A percentile compares a stretch with the other conserved stretches of the same genome.
These are phyloP conservation scores for Varanus salvator DNA, from an alignment of 2,113 vertebrate species.

Conservation along the genomic window DNA sequence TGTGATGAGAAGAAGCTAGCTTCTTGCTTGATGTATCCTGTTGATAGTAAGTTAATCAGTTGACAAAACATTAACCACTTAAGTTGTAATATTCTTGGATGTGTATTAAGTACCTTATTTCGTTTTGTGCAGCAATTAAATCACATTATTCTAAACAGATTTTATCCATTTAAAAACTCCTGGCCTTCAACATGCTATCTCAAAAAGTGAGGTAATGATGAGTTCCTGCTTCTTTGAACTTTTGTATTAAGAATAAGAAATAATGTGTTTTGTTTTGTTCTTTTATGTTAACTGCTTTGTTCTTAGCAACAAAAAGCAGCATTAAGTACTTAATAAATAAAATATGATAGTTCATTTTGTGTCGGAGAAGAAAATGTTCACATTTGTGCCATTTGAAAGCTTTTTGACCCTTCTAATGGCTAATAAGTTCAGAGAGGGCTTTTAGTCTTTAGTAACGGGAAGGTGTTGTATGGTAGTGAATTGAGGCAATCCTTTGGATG, in stretches of 20 bases:
- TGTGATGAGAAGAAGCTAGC: not conserved
- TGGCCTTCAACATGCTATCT: not conserved
- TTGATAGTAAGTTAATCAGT: not conserved
- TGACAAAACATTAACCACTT: not conserved
- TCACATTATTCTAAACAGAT: not conserved
- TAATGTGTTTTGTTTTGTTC: not conserved
- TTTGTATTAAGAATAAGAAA: not conserved
- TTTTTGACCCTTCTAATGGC: not conserved
- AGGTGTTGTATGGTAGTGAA: no score
- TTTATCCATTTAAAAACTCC: not conserved
- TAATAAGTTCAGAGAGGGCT: not conserved
- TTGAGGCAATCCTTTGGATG: not conserved
- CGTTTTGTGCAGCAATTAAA: not conserved
- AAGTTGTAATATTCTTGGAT: not conserved
- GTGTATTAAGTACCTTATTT: not conserved
- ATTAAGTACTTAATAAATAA: not conserved
- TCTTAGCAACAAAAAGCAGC: not conserved
- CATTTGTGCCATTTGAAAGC: not conserved
- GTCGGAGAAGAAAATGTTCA: not conserved
- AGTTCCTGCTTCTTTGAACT: not conserved
- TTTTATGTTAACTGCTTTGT: not conserved
- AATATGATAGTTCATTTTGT: not conserved
- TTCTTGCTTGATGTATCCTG: not conserved
- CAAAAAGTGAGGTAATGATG: not conserved
- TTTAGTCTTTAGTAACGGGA: not conserved